Base-by-base conservation (phyloP, 1,140 invertebrate species). In the Polypedilum pembai region DNA sequence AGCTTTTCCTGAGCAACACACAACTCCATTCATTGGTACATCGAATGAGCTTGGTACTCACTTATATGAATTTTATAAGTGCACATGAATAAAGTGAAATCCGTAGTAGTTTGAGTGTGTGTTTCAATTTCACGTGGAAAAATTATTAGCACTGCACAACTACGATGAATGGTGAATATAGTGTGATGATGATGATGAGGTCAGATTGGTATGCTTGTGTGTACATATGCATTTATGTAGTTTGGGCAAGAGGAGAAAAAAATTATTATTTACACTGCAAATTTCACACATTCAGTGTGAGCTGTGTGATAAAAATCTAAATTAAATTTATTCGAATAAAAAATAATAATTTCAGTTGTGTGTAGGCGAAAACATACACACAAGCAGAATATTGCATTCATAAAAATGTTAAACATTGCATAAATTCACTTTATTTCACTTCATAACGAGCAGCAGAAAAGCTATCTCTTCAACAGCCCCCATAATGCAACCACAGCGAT, bases 381-480 rank as follows among this genome's bases (percentile, higher is more conserved):
- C 12, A n/a, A 56, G 45, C 45, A 15, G 8, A 12, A 56, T 56
- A 56, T 56, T 56, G 45, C 45, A n/a, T 15, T n/a, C 45, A 56
- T 56, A 56, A 56, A 56, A 56, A 56, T 56, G 45, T 56, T 56
- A 56, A 56, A 56, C 45, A 56, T 56, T 56, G 45, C 45, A 56
- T 56, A 56, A 56, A 56, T 56, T 56, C 45, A 56, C 12, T 56
- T 56, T 56, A 56, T 56, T 56, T 56, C 45, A 56, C 45, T 56
- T 56, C 45, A 56, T 56, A 56, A 56, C 45, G 45, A 56, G 45
- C 45, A 56, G 45, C n/a, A n/a, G 15, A 56, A 33, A 33, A 56
- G 45, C 45, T 56, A 12, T 56, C 45, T 56, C n/a, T 56, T 56
- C 45, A 56, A 56, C 12, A 56, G 45, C 45, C 12, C 45, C 12